These are phyloP conservation scores for Sebastes minor DNA, from an alignment of 2,797 vertebrate genomes.

Conservation along the genomic window DNA sequence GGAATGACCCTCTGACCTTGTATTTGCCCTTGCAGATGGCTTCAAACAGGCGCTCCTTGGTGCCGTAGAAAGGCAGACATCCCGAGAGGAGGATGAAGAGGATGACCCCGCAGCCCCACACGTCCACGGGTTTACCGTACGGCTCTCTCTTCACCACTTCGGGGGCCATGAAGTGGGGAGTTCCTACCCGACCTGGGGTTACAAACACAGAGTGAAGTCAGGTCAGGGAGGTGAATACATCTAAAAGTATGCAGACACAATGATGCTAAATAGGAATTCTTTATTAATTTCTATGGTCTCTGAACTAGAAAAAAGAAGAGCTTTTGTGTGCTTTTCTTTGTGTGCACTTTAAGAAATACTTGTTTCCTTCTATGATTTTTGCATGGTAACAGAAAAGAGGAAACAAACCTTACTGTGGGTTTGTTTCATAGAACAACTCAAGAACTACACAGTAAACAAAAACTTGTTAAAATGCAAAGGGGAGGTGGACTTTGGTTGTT, in stretches of 20 bases:
- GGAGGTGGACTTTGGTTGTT: background rate
- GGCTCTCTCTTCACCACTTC: constrained; percentile 98
- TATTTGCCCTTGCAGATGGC: constrained; percentile 98
- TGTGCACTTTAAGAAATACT: background rate
- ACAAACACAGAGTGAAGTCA: background rate
- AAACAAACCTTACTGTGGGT: background rate
- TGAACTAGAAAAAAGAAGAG: background rate
- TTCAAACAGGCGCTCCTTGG: constrained; percentile 97
- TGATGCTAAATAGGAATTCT: background rate
- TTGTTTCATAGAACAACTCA: background rate
- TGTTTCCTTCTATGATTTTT: background rate
- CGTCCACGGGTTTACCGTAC: constrained; percentile 97
- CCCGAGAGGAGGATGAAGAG: constrained; percentile 98
- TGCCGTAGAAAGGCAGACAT: constrained; percentile 98
- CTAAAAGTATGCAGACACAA: background rate
- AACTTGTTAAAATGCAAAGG: background rate
- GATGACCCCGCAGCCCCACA: constrained; percentile 98
- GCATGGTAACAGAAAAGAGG: background rate
- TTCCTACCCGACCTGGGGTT: constrained; percentile 91
- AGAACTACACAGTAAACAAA: background rate
- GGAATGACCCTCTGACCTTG: constrained; percentile 74
- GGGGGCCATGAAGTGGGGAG: constrained; percentile 98
- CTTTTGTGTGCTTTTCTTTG: background rate
- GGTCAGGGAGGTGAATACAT: background rate
- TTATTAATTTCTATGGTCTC: background rate